phyloP scores from a whole-genome alignment of 2,888 invertebrate species.

The Luperina nickerlii region DNA sequence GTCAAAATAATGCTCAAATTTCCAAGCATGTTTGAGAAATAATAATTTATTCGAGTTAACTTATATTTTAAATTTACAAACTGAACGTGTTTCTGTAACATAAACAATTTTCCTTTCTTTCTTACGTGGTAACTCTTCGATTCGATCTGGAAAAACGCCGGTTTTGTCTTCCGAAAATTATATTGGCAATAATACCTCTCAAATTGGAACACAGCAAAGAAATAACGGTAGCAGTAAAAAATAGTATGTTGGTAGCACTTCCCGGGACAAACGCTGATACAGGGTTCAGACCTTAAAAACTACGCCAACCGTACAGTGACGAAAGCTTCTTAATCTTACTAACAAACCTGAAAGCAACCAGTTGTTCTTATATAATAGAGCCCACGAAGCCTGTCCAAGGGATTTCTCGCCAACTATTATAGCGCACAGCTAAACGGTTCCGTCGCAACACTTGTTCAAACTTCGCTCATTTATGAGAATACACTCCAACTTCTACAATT shows the following conservation, averaged over 20 bases:
- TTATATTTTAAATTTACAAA: too few species aligned
- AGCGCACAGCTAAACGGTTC: conserved; percentile 42
- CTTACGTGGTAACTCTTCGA: background rate
- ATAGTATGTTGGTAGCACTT: background rate
- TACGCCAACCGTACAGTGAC: background rate
- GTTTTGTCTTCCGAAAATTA: background rate
- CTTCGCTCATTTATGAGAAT: conserved; percentile 34
- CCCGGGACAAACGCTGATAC: too few species aligned
- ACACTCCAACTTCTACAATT: conserved; percentile 18
- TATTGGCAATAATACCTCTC: too few species aligned
- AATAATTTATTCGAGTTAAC: too few species aligned
- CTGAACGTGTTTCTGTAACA: too few species aligned
- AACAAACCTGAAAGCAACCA: conserved; percentile 7
- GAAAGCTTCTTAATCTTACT: background rate
- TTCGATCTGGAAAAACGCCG: background rate
- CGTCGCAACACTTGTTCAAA: conserved; percentile 44
- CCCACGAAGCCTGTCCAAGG: background rate
- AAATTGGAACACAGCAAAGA: background rate
- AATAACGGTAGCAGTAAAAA: background rate
- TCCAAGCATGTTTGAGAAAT: too few species aligned
- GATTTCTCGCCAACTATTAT: conserved; percentile 35
- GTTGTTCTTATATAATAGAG: conserved; percentile 24
- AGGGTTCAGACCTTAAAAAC: background rate
- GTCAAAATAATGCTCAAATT: too few species aligned
- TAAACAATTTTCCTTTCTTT: too few species aligned